Evolutionary conservation across 2,888 invertebrate genomes (phyloP), one percentile per base, ranked within the genome.

Genomic region (Epirrita christyi): DNA sequence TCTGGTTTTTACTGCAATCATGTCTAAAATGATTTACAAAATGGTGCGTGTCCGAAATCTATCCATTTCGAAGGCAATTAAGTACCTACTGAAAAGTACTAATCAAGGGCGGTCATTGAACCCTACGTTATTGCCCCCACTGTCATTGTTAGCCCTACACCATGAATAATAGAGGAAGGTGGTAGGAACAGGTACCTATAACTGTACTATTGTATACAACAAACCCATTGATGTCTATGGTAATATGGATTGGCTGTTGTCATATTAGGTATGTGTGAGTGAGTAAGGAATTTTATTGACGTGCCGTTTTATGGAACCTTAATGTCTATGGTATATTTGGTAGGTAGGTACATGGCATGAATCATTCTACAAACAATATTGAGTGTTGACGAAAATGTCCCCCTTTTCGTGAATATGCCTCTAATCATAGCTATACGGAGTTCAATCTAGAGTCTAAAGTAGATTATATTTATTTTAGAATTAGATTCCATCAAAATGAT

Each of bases 81-180:
- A 75, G 76, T 79, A 38, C 9, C 10, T 34, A 78, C 78, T 81
- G 70, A 66, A 73, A 80, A 68, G 77, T 73, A 68, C 66, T 63
- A 71, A 73, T 76, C 84, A 89, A 87, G 88, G 89, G 78, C 86
- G 88, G 84, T 66, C 82, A 58, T 68, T 74, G 81, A 81, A 64
- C 66, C 66, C 72, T 66, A 71, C 64, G 71, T 79, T 74, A 78
- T 81, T 82, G 81, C 68, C 71, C 67, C 58, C 71, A 68, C 71
- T 63, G 44, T 54, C 50, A 51, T 48, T 61, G 56, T 44, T 59
- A 64, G 56, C 63, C 61, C 65, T 72, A 68, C 10, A 51, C 42
- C 27, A 40, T 59, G 41, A 54, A 54, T 54, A 42, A 59, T 55
- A 48, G 54, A 55, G 28, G 42, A 43, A 38, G 44, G 48, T 48